A percentile compares a stretch with the other conserved stretches of the same genome.
These are phyloP conservation scores for Cephalopachus bancanus DNA, from an alignment of 2,797 vertebrate genomes.

Conservation along the genomic window DNA sequence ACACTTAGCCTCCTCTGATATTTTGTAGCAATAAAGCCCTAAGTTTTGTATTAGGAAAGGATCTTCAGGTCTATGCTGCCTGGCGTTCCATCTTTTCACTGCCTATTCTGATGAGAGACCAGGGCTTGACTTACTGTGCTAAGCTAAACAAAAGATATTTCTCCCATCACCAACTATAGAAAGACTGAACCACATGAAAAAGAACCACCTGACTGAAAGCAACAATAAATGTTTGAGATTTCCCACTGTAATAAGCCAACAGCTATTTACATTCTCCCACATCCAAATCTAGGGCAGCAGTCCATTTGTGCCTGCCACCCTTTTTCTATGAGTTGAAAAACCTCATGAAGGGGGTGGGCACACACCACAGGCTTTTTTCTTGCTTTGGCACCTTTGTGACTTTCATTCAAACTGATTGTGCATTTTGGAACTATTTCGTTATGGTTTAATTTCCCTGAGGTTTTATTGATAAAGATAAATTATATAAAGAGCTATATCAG, in stretches of 20 bases:
- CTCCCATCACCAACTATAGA: neutral
- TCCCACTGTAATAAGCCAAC: neutral
- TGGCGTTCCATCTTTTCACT: constrained; percentile 55
- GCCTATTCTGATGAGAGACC: constrained; percentile 4
- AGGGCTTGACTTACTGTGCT: neutral
- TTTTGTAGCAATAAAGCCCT: neutral
- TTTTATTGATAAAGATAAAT: constrained; percentile 67
- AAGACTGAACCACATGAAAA: constrained; percentile 12
- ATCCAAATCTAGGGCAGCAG: neutral
- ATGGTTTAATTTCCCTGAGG: constrained; percentile 60
- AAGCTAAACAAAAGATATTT: constrained; percentile 65
- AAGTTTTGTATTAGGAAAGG: constrained; percentile 6
- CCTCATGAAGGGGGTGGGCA: neutral
- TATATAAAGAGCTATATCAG: constrained; percentile 5
- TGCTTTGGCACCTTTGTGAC: constrained; percentile 40
- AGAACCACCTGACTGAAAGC: neutral
- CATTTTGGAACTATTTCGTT: constrained; percentile 56
- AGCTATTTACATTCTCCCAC: neutral
- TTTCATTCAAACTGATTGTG: constrained; percentile 56
- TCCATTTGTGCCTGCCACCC: neutral
- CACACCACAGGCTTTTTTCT: constrained; percentile 11
- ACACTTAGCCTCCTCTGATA: constrained; percentile 28
- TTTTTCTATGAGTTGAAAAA: neutral
- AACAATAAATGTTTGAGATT: constrained; percentile 17
- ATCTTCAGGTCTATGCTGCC: constrained; percentile 30